These are phyloP conservation scores for Typhlichthys subterraneus DNA, from an alignment of 2,797 vertebrate genomes.

Conservation along the genomic window DNA sequence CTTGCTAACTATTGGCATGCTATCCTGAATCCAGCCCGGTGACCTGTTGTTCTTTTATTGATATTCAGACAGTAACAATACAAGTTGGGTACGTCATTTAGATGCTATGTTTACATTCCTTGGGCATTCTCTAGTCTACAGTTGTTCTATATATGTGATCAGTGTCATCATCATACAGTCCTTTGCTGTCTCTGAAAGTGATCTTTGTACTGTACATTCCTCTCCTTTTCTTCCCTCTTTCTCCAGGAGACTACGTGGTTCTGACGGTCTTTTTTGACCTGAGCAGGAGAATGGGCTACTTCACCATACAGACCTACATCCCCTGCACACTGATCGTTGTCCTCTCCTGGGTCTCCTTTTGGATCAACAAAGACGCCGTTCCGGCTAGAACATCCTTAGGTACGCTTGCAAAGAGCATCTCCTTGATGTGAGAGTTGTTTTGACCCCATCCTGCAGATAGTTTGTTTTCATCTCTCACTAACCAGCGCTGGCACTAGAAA, in stretches of 20 bases:
- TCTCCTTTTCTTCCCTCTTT: not conserved
- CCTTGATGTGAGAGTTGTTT: not conserved
- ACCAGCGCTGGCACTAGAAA: too few relatives aligned
- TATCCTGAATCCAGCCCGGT: too few relatives aligned
- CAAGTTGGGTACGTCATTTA: too few relatives aligned
- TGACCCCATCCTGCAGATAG: too few relatives aligned
- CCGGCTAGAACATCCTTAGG: constrained; percentile 97
- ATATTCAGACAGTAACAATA: too few relatives aligned
- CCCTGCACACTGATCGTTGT: constrained; percentile 98
- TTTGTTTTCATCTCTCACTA: too few relatives aligned
- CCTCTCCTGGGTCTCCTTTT: constrained; percentile 97
- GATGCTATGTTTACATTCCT: too few relatives aligned
- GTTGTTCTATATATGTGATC: too few relatives aligned
- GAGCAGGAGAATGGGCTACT: constrained; percentile 98
- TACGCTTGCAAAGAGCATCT: constrained; percentile 47
- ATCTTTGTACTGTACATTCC: constrained; percentile 13
- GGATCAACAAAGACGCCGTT: constrained; percentile 99
- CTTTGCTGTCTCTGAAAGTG: constrained; percentile 1
- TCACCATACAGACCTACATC: constrained; percentile 99
- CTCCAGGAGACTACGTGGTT: constrained; percentile 94
- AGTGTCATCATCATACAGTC: too few relatives aligned
- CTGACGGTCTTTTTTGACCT: constrained; percentile 98
- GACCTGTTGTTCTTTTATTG: too few relatives aligned
- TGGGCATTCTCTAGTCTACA: too few relatives aligned
- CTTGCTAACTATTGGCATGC: constrained; percentile 48